Evolutionary conservation across 2,888 invertebrate species (phyloP).

Genomic region (Conomelus anceps): DNA sequence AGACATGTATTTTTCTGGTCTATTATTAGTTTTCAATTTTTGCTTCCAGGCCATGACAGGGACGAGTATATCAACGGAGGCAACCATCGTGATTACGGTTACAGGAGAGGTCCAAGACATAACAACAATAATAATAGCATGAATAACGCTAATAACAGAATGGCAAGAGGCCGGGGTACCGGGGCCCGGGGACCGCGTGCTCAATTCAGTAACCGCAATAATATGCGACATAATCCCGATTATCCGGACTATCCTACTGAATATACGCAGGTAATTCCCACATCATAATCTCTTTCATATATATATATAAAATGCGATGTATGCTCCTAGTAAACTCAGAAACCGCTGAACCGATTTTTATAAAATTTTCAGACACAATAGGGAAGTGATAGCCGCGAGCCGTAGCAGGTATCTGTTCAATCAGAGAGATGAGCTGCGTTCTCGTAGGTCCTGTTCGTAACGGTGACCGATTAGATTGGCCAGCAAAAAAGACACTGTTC

Average conservation of each 20-base stretch:
- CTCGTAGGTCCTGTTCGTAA: too few relatives aligned
- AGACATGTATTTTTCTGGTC: background rate
- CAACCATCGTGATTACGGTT: background rate
- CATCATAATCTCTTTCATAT: background rate
- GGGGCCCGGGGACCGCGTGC: conserved; percentile 31
- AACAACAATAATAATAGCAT: background rate
- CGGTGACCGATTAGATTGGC: too few relatives aligned
- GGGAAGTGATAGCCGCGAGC: too few relatives aligned
- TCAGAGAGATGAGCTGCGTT: too few relatives aligned
- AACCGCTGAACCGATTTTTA: too few relatives aligned
- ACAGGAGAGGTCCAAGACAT: background rate
- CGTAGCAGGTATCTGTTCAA: too few relatives aligned
- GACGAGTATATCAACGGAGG: background rate
- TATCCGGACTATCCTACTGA: conserved; percentile 47
- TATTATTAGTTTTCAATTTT: background rate
- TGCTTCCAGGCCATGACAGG: background rate
- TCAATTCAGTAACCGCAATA: background rate
- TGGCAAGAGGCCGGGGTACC: conserved; percentile 43
- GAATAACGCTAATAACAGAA: background rate
- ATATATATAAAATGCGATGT: background rate
- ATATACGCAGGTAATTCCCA: conserved; percentile 39
- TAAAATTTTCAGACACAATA: too few relatives aligned
- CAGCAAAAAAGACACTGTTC: too few relatives aligned
- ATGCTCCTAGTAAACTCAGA: background rate
- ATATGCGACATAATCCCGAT: conserved; percentile 42